Evolutionary conservation across 2,113 vertebrate species (phyloP), one percentile per base, ranked within the genome.

Genomic region (Hypocryptadius cinnamomeus): DNA sequence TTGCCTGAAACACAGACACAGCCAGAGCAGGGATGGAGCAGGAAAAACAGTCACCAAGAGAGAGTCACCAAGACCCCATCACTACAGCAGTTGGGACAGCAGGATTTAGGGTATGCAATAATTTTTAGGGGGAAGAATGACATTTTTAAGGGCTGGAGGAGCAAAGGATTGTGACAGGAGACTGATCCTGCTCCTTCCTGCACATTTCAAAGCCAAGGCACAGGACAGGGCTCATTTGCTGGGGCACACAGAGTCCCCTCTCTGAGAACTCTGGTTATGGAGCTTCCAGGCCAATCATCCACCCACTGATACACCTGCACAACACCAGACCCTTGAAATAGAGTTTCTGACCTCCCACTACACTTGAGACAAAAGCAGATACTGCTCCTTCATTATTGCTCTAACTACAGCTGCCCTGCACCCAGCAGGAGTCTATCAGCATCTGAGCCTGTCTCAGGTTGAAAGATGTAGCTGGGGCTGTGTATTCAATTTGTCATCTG

Each of bases 1-100:
- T 99, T 9, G 99, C 98, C 99, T 99, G 92, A 12, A 87, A 92
- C 15, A 70, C 0, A 0, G 48, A 92, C 27, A 74, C 3, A 2
- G 44, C 10, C 37, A 66, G 27, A 65, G 69, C 33, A 68, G 40
- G 31, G n/a, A 53, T 76, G 35, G 71, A 76, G 71, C 56, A 53
- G 19, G n/a, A 30, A 28, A 19, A 10, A 23, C 30, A 39, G 8
- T 19, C 59, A 21, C 25, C 15, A 39, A 1, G 0, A 19, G 22
- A 14, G 7, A 44, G 60, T 5, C 65, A 33, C 19, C 47, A 35
- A 28, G 6, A 48, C 4, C 2, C 25, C 0, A 1, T 24, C 4
- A 35, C 78, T n/a, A 31, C n/a, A 47, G n/a, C 63, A 35, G n/a
- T 31, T 15, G 25, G 39, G 8, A 61, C n/a, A 44, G 22, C 2